Evolutionary conservation across 2,113 vertebrate species (phyloP).

Genomic region (Entosphenus tridentatus): DNA sequence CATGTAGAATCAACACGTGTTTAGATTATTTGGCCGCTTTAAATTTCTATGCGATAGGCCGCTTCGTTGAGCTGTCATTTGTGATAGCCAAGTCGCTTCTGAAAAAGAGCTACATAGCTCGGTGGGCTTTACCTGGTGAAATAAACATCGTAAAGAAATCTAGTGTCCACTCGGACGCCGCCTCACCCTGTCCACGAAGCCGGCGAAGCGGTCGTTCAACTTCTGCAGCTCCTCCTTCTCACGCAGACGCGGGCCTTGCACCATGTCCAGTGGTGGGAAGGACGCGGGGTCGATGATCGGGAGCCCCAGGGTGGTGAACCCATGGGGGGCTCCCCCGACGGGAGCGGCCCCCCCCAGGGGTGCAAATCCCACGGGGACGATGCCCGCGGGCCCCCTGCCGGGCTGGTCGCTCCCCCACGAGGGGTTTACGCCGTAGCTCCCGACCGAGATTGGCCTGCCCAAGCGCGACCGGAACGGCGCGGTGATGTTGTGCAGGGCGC

Average conservation of each 20-base stretch:
- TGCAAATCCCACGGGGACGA: not conserved
- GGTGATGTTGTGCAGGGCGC: not conserved
- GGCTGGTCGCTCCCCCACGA: not conserved
- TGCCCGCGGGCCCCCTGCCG: not conserved
- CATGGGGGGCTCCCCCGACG: not conserved
- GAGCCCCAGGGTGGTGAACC: not conserved
- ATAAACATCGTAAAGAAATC: too few species aligned
- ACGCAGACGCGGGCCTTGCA: not conserved
- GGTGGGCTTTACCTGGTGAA: too few species aligned
- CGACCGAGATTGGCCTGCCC: not conserved
- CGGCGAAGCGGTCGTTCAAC: not conserved
- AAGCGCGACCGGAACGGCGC: not conserved
- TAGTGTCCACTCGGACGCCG: too few species aligned
- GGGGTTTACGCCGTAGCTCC: not conserved
- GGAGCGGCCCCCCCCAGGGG: not conserved
- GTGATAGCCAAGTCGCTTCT: too few species aligned
- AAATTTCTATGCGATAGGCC: too few species aligned
- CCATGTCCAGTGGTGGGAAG: not conserved
- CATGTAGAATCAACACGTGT: too few species aligned
- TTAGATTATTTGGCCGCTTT: too few species aligned
- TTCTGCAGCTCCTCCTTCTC: not conserved
- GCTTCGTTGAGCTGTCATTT: too few species aligned
- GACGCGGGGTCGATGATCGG: not conserved
- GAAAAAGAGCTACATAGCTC: too few species aligned
- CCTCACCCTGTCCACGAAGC: constrained; percentile 3